Percentiles rank a stretch among this genome's conserved stretches.
Evolutionary conservation across 2,888 invertebrate genomes (phyloP).

Genomic region (Drosophila infuscata): DNA sequence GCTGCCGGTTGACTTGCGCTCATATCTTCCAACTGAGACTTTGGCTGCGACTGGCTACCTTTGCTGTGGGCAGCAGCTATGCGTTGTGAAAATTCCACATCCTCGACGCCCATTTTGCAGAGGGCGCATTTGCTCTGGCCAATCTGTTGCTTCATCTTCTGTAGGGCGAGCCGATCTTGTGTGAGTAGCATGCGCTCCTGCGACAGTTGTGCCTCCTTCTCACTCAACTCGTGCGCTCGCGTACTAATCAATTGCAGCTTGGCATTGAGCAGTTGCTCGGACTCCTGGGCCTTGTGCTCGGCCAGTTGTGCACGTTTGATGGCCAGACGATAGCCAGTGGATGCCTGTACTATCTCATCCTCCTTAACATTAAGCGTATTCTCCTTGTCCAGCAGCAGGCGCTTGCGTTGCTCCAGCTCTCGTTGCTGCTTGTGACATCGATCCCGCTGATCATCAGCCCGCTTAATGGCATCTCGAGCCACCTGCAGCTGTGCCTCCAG

Average conservation of each 20-base stretch:
- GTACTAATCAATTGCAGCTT: constrained; percentile 81
- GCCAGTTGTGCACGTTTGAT: constrained; percentile 77
- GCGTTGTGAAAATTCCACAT: constrained; percentile 71
- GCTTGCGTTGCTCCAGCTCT: constrained; percentile 82
- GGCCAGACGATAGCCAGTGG: constrained; percentile 76
- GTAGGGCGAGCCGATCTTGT: constrained; percentile 83
- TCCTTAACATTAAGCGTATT: constrained; percentile 77
- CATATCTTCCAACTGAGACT: background rate
- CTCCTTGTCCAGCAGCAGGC: constrained; percentile 82
- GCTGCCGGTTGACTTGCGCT: constrained; percentile 4
- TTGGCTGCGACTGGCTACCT: background rate
- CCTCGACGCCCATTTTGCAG: constrained; percentile 82
- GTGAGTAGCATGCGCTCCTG: constrained; percentile 82
- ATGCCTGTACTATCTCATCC: constrained; percentile 81
- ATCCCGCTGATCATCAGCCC: constrained; percentile 83
- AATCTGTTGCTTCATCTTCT: constrained; percentile 76
- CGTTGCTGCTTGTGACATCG: constrained; percentile 82
- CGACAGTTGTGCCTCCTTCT: constrained; percentile 83
- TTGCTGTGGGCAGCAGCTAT: constrained; percentile 25
- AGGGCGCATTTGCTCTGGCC: constrained; percentile 82
- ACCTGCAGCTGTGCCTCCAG: constrained; percentile 83
- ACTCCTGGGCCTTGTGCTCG: constrained; percentile 70
- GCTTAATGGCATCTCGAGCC: constrained; percentile 83
- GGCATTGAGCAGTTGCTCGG: constrained; percentile 80
- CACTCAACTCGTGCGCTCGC: constrained; percentile 80